These are phyloP conservation scores for Apodemia zela DNA, from an alignment of 2,888 invertebrate species.

Conservation along the genomic window DNA sequence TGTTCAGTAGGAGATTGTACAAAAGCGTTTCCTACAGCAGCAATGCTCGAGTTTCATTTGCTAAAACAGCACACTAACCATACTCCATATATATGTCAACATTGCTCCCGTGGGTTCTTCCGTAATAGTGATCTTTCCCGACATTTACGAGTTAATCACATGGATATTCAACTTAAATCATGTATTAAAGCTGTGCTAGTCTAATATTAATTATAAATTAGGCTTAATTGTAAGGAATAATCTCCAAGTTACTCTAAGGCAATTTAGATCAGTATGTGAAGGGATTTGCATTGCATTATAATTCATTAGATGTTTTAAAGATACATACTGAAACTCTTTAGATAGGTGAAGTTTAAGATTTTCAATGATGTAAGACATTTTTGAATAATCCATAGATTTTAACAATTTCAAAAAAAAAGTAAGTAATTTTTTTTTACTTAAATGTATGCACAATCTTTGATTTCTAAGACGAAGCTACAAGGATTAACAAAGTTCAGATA, in stretches of 20 bases:
- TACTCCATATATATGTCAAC: conserved; percentile 64
- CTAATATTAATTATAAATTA: too few relatives aligned
- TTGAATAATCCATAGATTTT: too few relatives aligned
- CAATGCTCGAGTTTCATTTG: conserved; percentile 69
- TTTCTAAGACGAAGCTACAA: too few relatives aligned
- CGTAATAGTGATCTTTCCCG: conserved; percentile 64
- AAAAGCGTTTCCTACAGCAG: conserved; percentile 61
- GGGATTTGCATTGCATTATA: too few relatives aligned
- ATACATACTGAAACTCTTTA: too few relatives aligned
- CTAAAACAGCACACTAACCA: conserved; percentile 68
- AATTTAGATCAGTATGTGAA: not conserved
- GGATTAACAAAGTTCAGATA: too few relatives aligned
- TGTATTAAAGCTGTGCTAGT: conserved; percentile 27
- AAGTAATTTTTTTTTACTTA: too few relatives aligned
- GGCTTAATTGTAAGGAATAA: not conserved
- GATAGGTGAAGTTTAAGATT: too few relatives aligned
- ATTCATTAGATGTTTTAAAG: too few relatives aligned
- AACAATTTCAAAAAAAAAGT: too few relatives aligned
- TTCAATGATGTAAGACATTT: too few relatives aligned
- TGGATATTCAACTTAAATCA: conserved; percentile 44
- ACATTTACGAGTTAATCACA: conserved; percentile 59
- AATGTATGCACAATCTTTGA: too few relatives aligned
- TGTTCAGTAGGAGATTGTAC: conserved; percentile 65
- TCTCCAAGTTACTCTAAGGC: not conserved
- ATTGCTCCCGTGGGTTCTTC: conserved; percentile 66